These are phyloP conservation scores for Hydrocynus forskahlii DNA, from an alignment of 2,797 vertebrate species.

Conservation along the genomic window DNA sequence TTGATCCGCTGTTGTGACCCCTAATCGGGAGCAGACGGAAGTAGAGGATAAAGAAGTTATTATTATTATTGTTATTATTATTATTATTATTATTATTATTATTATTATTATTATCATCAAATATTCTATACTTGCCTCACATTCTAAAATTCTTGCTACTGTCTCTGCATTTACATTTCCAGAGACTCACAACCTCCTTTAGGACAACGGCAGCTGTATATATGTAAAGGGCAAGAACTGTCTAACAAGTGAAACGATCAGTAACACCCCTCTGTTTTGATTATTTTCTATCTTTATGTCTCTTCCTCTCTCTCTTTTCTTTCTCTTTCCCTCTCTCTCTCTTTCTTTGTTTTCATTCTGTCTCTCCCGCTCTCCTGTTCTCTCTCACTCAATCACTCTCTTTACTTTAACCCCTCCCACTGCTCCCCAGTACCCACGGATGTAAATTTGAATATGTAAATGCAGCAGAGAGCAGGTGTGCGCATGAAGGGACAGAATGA, in stretches of 20 bases:
- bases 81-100: too few species aligned
- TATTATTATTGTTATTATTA: too few species aligned
- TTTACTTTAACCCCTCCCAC: slow-evolving; percentile 29
- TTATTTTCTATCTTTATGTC: neutral
- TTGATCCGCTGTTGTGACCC: too few species aligned
- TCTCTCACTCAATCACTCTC: slow-evolving; percentile 19
- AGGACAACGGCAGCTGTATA: neutral
- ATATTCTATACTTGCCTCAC: too few species aligned
- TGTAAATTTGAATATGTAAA: slow-evolving; percentile 80
- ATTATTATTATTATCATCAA: too few species aligned
- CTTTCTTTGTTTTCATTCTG: too few species aligned
- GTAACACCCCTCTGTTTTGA: too few species aligned
- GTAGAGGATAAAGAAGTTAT: too few species aligned
- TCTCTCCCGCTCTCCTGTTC: slow-evolving; percentile 26
- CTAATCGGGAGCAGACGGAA: too few species aligned
- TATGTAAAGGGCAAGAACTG: neutral
- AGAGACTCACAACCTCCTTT: neutral
- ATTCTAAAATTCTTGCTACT: neutral
- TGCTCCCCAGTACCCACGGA: slow-evolving; percentile 56
- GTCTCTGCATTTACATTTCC: neutral
- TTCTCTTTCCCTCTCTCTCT: slow-evolving; percentile 20
- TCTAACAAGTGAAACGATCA: too few species aligned
- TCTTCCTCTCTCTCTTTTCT: slow-evolving; percentile 14
- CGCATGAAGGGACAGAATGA: slow-evolving; percentile 76
- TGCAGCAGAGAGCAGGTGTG: slow-evolving; percentile 73